These are phyloP conservation scores for Brachionus angularis DNA, from an alignment of 1,140 invertebrate species.

Conservation along the genomic window DNA sequence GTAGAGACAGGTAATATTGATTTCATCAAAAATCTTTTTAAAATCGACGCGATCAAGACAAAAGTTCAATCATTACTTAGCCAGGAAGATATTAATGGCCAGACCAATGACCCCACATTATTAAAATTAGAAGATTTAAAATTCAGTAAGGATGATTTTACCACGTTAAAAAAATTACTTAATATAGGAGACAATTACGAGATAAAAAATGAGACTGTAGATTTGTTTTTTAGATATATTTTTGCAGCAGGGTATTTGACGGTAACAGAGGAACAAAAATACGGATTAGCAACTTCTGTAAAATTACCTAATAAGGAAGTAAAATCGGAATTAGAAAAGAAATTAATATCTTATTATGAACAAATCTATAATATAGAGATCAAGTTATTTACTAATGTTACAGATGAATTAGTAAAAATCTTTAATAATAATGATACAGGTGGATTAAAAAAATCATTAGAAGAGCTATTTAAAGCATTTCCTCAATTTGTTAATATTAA, in stretches of 20 bases:
- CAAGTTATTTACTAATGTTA: no score
- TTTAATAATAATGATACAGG: background rate
- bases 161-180: background rate
- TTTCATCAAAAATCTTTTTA: no score
- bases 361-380: background rate
- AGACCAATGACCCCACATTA: background rate
- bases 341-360: background rate
- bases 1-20: no score
- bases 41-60: no score
- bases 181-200: background rate
- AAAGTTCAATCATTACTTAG: no score
- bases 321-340: background rate
- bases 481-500: background rate
- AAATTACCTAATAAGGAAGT: background rate
- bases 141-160: background rate
- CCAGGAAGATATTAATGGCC: background rate
- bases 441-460: background rate
- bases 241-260: background rate
- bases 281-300: background rate
- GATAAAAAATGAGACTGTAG: slow-evolving; percentile 1
- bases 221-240: no score
- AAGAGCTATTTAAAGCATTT: background rate
- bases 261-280: slow-evolving; percentile 1
- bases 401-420: background rate
- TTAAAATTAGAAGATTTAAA: background rate